Conservation (phyloP, 2,888 invertebrate genomes). For the Iphiclides podalirius region DNA sequence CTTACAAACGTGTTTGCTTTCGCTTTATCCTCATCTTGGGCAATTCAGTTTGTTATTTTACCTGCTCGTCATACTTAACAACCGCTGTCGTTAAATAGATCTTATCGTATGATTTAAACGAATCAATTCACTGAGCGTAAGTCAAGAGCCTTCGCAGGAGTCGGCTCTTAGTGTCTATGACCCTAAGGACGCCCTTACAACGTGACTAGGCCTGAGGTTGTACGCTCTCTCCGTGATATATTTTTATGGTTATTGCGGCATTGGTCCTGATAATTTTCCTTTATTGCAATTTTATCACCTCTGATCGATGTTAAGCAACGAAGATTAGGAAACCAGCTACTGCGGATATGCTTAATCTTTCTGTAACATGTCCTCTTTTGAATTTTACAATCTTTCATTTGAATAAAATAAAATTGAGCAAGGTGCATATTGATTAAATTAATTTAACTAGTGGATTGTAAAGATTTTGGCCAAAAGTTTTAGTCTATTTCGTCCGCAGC, state of each 20-base stretch:
- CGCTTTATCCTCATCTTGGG: conserved; percentile 12
- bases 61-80: conserved; percentile 11
- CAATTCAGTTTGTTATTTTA: conserved; percentile 9
- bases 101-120: conserved; percentile 36
- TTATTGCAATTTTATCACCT: conserved; percentile 25
- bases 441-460: background rate
- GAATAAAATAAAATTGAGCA: background rate
- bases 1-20: conserved; percentile 15
- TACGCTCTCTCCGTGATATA: conserved; percentile 51
- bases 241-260: conserved; percentile 59
- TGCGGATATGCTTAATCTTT: background rate
- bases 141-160: conserved; percentile 44
- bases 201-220: conserved; percentile 60
- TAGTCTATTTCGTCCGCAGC: too few relatives aligned
- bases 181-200: conserved; percentile 64
- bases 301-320: conserved; percentile 19
- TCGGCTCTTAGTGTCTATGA: conserved; percentile 45
- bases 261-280: conserved; percentile 50
- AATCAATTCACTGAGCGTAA: conserved; percentile 58
- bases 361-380: conserved; percentile 1
- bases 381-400: background rate
- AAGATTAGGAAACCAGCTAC: background rate
- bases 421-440: background rate
- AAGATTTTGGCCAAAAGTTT: too few relatives aligned
- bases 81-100: conserved; percentile 28